phyloP scores from a whole-genome alignment of 1,140 invertebrate species.

The Limonius californicus region DNA sequence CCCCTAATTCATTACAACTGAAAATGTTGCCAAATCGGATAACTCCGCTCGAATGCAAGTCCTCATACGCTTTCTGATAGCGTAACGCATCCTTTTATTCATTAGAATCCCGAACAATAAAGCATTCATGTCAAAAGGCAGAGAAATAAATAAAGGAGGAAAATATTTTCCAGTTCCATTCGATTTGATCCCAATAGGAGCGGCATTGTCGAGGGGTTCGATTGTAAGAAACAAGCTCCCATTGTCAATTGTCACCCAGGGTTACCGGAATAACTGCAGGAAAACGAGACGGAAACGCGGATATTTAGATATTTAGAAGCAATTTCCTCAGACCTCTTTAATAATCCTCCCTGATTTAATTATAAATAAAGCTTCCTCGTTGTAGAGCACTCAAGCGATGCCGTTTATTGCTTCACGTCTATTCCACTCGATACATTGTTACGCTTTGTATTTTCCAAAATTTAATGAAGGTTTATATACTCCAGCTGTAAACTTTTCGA shows the following conservation, averaged over 20 bases:
- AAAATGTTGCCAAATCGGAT: no score
- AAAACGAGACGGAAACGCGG: constrained; percentile 8
- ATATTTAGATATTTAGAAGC: constrained; percentile 9
- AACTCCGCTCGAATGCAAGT: no score
- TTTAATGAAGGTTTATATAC: no score
- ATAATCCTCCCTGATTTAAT: neutral
- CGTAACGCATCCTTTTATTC: neutral
- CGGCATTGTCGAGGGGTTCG: constrained; percentile 5
- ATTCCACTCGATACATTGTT: no score
- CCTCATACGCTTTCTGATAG: no score
- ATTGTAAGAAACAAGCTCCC: constrained; percentile 6
- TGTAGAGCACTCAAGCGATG: no score
- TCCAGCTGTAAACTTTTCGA: no score
- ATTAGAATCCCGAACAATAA: constrained; percentile 11
- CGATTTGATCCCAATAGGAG: constrained; percentile 8
- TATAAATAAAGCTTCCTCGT: neutral
- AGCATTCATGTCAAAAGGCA: constrained; percentile 13
- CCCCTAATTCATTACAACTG: no score
- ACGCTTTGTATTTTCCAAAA: no score
- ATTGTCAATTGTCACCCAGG: constrained; percentile 11
- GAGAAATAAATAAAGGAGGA: constrained; percentile 8
- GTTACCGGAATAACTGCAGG: neutral
- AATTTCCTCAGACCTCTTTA: constrained; percentile 1
- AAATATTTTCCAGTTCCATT: constrained; percentile 10
- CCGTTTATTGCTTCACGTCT: no score